These are phyloP conservation scores for Periophthalmodon schlosseri DNA, from an alignment of 2,113 vertebrate species.

Conservation along the genomic window DNA sequence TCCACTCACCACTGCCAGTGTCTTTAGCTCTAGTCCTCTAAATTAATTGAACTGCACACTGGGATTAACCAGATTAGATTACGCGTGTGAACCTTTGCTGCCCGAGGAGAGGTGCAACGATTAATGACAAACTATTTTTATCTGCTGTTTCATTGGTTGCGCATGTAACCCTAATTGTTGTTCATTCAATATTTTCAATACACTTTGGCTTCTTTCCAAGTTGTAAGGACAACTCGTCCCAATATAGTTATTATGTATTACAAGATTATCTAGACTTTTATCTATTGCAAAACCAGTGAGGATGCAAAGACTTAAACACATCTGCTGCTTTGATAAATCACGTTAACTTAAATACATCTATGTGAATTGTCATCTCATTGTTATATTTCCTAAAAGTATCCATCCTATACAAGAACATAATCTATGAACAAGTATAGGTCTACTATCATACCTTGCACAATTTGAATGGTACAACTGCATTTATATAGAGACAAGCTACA, in stretches of 20 bases:
- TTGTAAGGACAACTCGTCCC: constrained; percentile 14
- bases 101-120: background rate
- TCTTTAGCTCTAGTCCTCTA: background rate
- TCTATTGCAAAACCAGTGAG: too few species aligned
- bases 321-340: too few species aligned
- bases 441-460: too few species aligned
- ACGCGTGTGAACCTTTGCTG: background rate
- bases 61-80: constrained; percentile 24
- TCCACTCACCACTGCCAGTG: background rate
- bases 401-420: background rate
- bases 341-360: too few species aligned
- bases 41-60: constrained; percentile 36
- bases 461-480: too few species aligned
- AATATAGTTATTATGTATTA: background rate
- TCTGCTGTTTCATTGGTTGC: background rate
- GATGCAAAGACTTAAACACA: too few species aligned
- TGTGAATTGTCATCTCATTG: too few species aligned
- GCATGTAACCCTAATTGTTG: constrained; percentile 14
- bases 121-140: constrained; percentile 43
- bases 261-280: too few species aligned
- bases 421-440: too few species aligned
- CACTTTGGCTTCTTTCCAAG: constrained; percentile 27
- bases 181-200: constrained; percentile 42
- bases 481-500: too few species aligned
- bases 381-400: too few species aligned